Percentiles rank a stretch among this genome's conserved stretches.
These are phyloP conservation scores for Polydrusus tereticollis DNA, from an alignment of 2,888 invertebrate species.

Conservation along the genomic window DNA sequence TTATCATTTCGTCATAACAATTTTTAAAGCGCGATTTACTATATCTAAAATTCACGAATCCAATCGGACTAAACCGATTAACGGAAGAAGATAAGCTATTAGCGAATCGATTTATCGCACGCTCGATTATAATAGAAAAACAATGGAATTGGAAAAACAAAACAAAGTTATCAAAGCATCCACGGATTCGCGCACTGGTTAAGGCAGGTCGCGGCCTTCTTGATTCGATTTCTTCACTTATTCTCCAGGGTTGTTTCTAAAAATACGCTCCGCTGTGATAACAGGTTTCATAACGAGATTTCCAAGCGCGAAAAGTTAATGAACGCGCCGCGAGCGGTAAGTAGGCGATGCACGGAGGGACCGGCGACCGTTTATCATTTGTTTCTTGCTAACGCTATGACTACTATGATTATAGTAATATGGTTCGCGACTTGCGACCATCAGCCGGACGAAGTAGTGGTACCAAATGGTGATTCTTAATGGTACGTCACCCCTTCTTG, in stretches of 20 bases:
- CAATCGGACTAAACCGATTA: no score
- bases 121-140: neutral
- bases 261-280: conserved; percentile 56
- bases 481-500: conserved; percentile 45
- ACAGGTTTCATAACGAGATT: conserved; percentile 66
- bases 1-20: conserved; percentile 4
- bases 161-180: neutral
- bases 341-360: conserved; percentile 43
- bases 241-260: conserved; percentile 55
- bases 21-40: no score
- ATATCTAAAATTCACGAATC: no score
- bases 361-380: conserved; percentile 32
- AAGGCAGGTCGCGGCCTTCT: conserved; percentile 37
- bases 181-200: conserved; percentile 18
- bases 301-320: conserved; percentile 61
- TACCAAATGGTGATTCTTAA: conserved; percentile 42
- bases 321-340: conserved; percentile 55
- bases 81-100: neutral
- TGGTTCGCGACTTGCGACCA: conserved; percentile 28
- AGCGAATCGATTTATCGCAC: neutral
- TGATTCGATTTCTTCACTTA: conserved; percentile 31
- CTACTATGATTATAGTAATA: conserved; percentile 29
- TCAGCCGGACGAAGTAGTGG: conserved; percentile 20
- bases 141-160: conserved; percentile 18
- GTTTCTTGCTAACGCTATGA: conserved; percentile 21